Base-by-base conservation (phyloP, 2,888 invertebrate species). In the Cerastis leucographa region DNA sequence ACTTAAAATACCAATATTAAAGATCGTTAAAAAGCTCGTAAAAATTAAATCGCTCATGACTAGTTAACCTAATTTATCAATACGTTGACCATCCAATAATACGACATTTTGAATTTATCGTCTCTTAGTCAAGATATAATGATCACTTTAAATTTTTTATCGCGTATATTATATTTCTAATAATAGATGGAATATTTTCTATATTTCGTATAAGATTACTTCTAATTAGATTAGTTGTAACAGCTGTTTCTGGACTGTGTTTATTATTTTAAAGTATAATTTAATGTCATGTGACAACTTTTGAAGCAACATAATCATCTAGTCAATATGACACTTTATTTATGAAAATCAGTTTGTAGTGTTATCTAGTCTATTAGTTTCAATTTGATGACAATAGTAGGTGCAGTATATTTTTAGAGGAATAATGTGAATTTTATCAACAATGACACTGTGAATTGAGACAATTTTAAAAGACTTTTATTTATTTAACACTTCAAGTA, bases 1-100 rank as follows among this genome's bases (percentile, higher is more conserved):
- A 74, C 71, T 71, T 78, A 83, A 79, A 85, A 59, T 78, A 80
- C 74, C 66, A 83, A 85, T 83, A 81, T 83, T 75, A 76, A 65
- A 76, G 78, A 66, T 78, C 81, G 81, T 81, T 80, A 87, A 86
- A 81, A 81, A 51, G 46, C 70, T 83, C 85, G 75, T 87, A 86
- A 86, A 81, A 87, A 81, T 80, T 61, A 80, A 79, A 76, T 83
- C 78, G 65, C 56, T 85, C 79, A 81, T 17, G 67, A 56, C 69
- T 40, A 67, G 71, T 80, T 76, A 69, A 75, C 85, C 85, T 69
- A 81, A 79, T 86, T 76, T 74, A 83, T 83, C 73, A 84, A 86
- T 74, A 71, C 64, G 49, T 64, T 78, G 42, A 70, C 42, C 74
- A 19, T 71, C 40, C 12, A 59, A 74, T 79, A 79, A 74, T 67